Evolutionary conservation across 2,888 invertebrate species (phyloP).

Genomic region (Congeria kusceri): DNA sequence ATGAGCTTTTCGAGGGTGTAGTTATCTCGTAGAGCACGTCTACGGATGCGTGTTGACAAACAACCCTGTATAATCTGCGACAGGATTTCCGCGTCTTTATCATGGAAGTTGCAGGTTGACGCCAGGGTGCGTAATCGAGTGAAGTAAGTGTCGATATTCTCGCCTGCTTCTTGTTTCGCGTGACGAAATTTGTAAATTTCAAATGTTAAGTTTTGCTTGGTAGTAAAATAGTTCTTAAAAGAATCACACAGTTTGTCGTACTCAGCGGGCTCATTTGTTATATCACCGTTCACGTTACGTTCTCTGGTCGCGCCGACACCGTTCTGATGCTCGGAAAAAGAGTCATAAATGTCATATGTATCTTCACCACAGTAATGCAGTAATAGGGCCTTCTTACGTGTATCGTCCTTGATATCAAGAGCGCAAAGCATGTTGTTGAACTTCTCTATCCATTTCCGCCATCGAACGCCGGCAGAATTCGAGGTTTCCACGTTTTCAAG

Average conservation of each 20-base stretch:
- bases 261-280: too few species aligned
- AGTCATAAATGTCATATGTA: too few species aligned
- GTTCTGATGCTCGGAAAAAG: too few species aligned
- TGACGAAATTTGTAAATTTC: conserved; percentile 43
- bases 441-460: too few species aligned
- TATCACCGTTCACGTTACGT: too few species aligned
- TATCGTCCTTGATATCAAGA: too few species aligned
- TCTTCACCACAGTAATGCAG: too few species aligned
- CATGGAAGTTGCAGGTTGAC: conserved; percentile 36
- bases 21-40: conserved; percentile 31
- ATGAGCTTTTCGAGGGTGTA: conserved; percentile 20
- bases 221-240: conserved; percentile 35
- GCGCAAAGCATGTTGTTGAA: too few species aligned
- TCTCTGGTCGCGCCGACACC: too few species aligned
- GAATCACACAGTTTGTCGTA: conserved; percentile 21
- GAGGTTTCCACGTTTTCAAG: too few species aligned
- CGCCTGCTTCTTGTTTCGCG: conserved; percentile 37
- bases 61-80: conserved; percentile 42
- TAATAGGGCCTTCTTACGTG: too few species aligned
- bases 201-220: conserved; percentile 29
- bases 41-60: conserved; percentile 17
- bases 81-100: conserved; percentile 19
- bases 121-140: conserved; percentile 26
- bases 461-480: too few species aligned
- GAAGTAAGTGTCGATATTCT: conserved; percentile 29